Base-by-base conservation (phyloP, 2,888 invertebrate species). In the Leptopilina drosophilae region DNA sequence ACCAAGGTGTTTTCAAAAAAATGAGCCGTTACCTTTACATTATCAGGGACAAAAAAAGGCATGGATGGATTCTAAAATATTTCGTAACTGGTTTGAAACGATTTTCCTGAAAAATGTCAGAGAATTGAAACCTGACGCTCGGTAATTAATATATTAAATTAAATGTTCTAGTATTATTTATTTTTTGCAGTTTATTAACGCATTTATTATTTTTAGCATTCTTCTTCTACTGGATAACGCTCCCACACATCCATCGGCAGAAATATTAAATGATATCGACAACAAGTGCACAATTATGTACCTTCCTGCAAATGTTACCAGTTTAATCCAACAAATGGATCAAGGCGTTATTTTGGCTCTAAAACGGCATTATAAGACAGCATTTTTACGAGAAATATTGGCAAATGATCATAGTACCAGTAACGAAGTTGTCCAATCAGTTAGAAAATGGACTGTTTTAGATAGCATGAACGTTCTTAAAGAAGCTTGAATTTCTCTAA, bases 261-360 rank as follows among this genome's bases (percentile, higher is more conserved):
- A 20, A 9, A n/a, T 1, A 15, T 62, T 62, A 20, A 62, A 62
- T 62, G 6, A 8, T 20, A 62, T 62, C 8, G 15, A 62, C 9
- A 8, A 62, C 15, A 62, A 62, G 8, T 62, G 62, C n/a, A 8
- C 1, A 0, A n/a, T 59, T 14, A 59, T n/a, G 7, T 62, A 62
- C 8, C 62, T 62, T 4, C 62, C 62, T 7, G 20, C 62, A 15
- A 62, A 62, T 62, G 62, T 62, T 2, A 62, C 62, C 5, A 62
- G 62, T 20, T n/a, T 62, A 5, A 62, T 20, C 3, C 62, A 62
- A 20, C 15, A 20, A 6, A 62, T 62, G 20, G 62, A 65, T 5
- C 42, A 66, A 40, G 42, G 66, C 1, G 66, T 46, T 5, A 66
- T 66, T 42, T 66, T 46, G 5, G 66, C 66, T n/a, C 12, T 66